phyloP scores from a whole-genome alignment of 1,140 invertebrate genomes.

The Drosophila jambulina region DNA sequence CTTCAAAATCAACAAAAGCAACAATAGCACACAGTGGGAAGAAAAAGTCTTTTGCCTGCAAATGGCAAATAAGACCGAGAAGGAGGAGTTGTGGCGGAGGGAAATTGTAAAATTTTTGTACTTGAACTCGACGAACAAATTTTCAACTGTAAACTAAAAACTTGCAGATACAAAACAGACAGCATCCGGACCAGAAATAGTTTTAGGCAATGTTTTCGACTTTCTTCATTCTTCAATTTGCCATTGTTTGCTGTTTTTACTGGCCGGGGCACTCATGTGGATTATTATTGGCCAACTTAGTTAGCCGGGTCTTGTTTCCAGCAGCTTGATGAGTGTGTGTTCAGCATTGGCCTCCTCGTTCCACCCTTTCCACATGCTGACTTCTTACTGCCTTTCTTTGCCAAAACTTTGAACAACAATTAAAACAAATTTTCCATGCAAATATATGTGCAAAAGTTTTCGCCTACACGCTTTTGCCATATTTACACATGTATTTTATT shows the following conservation, averaged over 20 bases:
- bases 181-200: constrained; percentile 55
- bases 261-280: constrained; percentile 46
- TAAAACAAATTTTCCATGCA: constrained; percentile 75
- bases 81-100: constrained; percentile 8
- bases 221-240: constrained; percentile 40
- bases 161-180: constrained; percentile 59
- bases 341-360: not conserved
- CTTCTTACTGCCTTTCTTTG: constrained; percentile 25
- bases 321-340: constrained; percentile 28
- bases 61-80: constrained; percentile 58
- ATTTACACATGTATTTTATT: constrained; percentile 13
- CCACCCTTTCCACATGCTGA: constrained; percentile 1
- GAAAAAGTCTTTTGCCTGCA: constrained; percentile 64
- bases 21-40: constrained; percentile 31
- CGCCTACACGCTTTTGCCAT: not conserved
- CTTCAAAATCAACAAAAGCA: constrained; percentile 77
- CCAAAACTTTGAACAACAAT: constrained; percentile 59
- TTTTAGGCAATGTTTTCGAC: constrained; percentile 53
- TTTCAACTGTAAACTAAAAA: constrained; percentile 44
- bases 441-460: constrained; percentile 71
- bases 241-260: constrained; percentile 40
- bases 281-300: constrained; percentile 63
- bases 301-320: constrained; percentile 37
- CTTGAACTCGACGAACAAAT: constrained; percentile 49
- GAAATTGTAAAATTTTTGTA: constrained; percentile 67